These are phyloP conservation scores for Venusia cambrica DNA, from an alignment of 2,888 invertebrate genomes.

Conservation along the genomic window DNA sequence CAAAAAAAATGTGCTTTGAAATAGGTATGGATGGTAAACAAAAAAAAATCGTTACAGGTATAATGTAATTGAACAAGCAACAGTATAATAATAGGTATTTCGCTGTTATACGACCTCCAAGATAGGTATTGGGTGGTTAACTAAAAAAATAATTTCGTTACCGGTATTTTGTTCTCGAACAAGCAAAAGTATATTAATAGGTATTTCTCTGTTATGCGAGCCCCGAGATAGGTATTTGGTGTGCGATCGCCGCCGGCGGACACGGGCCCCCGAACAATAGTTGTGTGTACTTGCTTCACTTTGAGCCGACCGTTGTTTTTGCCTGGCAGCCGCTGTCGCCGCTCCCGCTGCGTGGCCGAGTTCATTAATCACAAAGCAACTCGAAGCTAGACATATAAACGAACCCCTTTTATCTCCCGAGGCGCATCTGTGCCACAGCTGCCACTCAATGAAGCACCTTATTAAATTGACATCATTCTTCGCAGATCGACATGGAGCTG, in stretches of 20 bases:
- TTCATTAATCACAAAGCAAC: constrained; percentile 74
- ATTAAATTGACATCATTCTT: constrained; percentile 31
- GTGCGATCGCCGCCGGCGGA: constrained; percentile 36
- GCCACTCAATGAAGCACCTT: constrained; percentile 24
- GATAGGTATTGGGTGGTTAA: too few species aligned
- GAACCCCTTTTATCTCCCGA: constrained; percentile 49
- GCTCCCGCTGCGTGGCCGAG: constrained; percentile 50
- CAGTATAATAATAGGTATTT: too few species aligned
- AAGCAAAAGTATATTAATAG: constrained; percentile 5
- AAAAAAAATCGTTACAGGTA: too few species aligned
- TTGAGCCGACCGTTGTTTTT: constrained; percentile 67
- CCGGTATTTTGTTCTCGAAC: too few species aligned
- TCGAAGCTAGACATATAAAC: constrained; percentile 55
- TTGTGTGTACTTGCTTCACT: constrained; percentile 45
- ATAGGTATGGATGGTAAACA: too few species aligned
- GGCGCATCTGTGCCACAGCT: constrained; percentile 26
- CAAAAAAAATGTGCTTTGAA: too few species aligned
- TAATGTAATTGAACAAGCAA: too few species aligned
- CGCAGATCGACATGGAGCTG: constrained; percentile 70
- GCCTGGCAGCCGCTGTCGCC: constrained; percentile 34
- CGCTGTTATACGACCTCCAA: too few species aligned
- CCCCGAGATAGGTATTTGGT: constrained; percentile 24
- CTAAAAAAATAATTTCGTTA: too few species aligned
- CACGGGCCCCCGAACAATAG: constrained; percentile 54
- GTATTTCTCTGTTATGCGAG: constrained; percentile 13